phyloP scores from a whole-genome alignment of 2,797 vertebrate genomes.

The Lithobates pipiens region DNA sequence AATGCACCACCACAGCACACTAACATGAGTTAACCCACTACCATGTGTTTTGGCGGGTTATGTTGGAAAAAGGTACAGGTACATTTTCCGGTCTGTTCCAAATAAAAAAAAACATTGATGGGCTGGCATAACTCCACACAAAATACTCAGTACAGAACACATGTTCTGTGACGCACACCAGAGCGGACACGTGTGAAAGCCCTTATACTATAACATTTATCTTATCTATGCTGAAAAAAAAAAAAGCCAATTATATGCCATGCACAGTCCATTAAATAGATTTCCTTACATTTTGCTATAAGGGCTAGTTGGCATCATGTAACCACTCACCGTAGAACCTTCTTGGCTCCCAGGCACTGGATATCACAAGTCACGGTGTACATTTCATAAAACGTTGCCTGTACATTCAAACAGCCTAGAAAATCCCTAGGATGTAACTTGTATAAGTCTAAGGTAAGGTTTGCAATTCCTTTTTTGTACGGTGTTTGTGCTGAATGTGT shows the following conservation, averaged over 20 bases:
- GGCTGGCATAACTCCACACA: too few relatives aligned
- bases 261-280: background rate
- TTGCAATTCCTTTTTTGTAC: conserved; percentile 82
- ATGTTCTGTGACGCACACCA: too few relatives aligned
- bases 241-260: background rate
- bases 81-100: too few relatives aligned
- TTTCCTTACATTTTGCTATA: background rate
- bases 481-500: conserved; percentile 65
- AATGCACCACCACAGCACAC: too few relatives aligned
- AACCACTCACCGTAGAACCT: conserved; percentile 77
- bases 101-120: too few relatives aligned
- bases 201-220: too few relatives aligned
- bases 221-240: background rate
- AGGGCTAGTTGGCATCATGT: background rate
- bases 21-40: too few relatives aligned
- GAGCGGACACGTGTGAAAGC: too few relatives aligned
- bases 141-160: too few relatives aligned
- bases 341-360: conserved; percentile 78
- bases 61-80: too few relatives aligned
- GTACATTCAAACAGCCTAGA: conserved; percentile 83
- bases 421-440: conserved; percentile 85
- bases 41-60: too few relatives aligned
- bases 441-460: conserved; percentile 85
- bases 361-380: conserved; percentile 84
- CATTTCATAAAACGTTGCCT: conserved; percentile 82